These are phyloP conservation scores for Limnodromus scolopaceus DNA, from an alignment of 2,797 vertebrate genomes.

Conservation along the genomic window DNA sequence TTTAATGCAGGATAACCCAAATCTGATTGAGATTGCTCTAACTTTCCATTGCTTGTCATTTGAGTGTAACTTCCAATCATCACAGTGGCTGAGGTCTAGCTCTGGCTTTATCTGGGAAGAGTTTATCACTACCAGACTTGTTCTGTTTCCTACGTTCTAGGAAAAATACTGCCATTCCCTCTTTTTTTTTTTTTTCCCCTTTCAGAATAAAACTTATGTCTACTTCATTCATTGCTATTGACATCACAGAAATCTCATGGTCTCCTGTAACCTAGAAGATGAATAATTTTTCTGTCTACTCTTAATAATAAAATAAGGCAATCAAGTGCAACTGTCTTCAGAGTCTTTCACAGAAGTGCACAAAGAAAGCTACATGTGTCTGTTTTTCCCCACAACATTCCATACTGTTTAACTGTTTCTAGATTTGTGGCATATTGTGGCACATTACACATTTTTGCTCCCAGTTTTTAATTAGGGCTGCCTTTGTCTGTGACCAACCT, in stretches of 20 bases:
- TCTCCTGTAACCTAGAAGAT: neutral
- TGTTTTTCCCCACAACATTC: neutral
- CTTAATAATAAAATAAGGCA: neutral
- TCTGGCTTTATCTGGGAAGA: neutral
- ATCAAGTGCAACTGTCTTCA: neutral
- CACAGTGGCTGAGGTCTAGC: neutral
- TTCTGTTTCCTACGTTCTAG: neutral
- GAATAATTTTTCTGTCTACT: neutral
- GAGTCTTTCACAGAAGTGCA: neutral
- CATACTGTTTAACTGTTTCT: neutral
- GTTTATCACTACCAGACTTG: neutral
- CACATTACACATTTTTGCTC: neutral
- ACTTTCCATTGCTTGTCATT: neutral
- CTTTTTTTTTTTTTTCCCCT: neutral
- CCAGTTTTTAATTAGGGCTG: neutral
- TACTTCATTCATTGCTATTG: neutral
- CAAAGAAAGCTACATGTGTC: neutral
- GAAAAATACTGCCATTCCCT: neutral
- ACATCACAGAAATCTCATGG: neutral
- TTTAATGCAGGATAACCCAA: neutral
- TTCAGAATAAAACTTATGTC: neutral
- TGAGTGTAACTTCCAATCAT: neutral
- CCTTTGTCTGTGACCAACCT: neutral
- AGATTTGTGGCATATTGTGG: neutral
- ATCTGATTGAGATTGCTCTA: neutral